Conservation (phyloP, 2,797 vertebrate species). For the Melanotaenia maccullochi region DNA sequence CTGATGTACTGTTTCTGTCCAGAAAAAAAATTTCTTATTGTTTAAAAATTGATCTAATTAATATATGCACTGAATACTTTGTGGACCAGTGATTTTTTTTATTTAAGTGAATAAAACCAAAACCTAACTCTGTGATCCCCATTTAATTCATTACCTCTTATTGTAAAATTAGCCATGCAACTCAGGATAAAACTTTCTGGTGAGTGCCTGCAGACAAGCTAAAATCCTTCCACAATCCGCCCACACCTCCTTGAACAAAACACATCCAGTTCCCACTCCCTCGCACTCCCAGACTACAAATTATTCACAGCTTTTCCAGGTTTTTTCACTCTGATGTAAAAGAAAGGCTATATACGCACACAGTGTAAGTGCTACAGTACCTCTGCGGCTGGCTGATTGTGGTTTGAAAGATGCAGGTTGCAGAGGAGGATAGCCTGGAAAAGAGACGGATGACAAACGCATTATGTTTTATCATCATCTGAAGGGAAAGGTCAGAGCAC, state of each 20-base stretch:
- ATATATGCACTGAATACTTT: not conserved
- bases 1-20: not conserved
- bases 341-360: constrained; percentile 32
- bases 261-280: constrained; percentile 63
- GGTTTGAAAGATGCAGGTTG: constrained; percentile 68
- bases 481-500: constrained; percentile 13
- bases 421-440: constrained; percentile 71
- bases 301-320: constrained; percentile 57
- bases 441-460: constrained; percentile 43
- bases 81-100: not conserved
- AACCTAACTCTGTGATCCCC: not conserved
- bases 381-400: constrained; percentile 56
- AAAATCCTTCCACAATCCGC: constrained; percentile 47
- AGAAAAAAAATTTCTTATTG: not conserved
- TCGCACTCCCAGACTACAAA: constrained; percentile 50
- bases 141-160: constrained; percentile 27
- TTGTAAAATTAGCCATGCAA: constrained; percentile 23
- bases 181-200: constrained; percentile 34
- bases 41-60: not conserved
- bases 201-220: constrained; percentile 39
- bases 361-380: constrained; percentile 59
- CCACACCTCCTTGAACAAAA: constrained; percentile 58
- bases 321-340: constrained; percentile 29
- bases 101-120: not conserved
- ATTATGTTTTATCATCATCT: constrained; percentile 44